phyloP scores from a whole-genome alignment of 2,113 vertebrate species.

The Mobula birostris region DNA sequence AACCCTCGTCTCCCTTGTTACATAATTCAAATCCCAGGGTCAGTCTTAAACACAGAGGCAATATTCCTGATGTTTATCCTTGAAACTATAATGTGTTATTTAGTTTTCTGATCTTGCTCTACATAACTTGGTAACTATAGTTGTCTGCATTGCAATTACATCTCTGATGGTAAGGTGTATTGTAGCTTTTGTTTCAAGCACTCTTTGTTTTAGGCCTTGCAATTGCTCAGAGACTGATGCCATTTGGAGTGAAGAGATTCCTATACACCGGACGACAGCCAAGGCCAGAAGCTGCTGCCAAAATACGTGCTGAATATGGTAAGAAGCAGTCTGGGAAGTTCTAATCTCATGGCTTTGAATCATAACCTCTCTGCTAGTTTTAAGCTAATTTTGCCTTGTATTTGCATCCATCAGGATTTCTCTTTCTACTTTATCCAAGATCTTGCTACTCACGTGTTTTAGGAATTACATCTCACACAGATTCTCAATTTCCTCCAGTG shows the following conservation, averaged over 20 bases:
- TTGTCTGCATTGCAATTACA: background rate
- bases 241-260: conserved; percentile 84
- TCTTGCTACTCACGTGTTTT: background rate
- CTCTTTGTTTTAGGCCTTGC: conserved; percentile 65
- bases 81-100: background rate
- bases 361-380: no score
- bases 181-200: conserved; percentile 30
- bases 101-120: background rate
- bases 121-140: background rate
- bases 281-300: conserved; percentile 52
- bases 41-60: background rate
- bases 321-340: conserved; percentile 43
- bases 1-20: background rate
- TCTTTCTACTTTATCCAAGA: background rate
- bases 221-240: conserved; percentile 77
- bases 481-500: background rate
- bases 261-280: conserved; percentile 72
- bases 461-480: background rate
- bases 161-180: background rate
- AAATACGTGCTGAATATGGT: conserved; percentile 83
- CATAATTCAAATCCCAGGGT: background rate
- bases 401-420: background rate
- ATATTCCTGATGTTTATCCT: background rate
- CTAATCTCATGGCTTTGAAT: background rate
- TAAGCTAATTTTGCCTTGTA: background rate